Conservation (phyloP, 2,888 invertebrate species). For the Cylloceria caligata region DNA sequence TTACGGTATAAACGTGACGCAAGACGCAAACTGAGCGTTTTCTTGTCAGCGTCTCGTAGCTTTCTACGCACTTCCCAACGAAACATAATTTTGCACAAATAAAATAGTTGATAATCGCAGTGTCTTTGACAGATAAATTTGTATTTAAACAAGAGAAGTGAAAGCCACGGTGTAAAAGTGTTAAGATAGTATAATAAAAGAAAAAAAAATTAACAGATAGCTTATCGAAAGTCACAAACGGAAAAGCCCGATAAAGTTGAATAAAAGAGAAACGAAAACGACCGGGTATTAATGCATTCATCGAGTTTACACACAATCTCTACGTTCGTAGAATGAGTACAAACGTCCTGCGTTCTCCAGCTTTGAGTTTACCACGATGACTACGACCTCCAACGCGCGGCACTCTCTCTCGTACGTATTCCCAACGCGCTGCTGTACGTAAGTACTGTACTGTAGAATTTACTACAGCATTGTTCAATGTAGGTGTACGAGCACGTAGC, state of each 20-base stretch:
- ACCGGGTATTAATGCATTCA: not conserved
- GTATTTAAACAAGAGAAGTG: not conserved
- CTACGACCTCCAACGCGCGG: not conserved
- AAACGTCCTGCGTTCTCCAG: not conserved
- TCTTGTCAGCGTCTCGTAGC: not conserved
- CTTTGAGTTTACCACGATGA: not conserved
- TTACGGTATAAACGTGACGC: not conserved
- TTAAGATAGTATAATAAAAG: not conserved
- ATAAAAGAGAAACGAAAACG: not conserved
- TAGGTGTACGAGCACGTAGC: not conserved
- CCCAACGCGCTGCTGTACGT: not conserved
- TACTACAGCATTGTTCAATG: not conserved
- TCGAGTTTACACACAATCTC: not conserved
- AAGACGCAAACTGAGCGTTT: not conserved
- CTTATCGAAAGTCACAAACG: no score
- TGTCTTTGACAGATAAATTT: no score
- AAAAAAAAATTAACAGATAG: no score
- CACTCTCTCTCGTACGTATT: not conserved
- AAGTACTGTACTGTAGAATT: slow-evolving; percentile 4
- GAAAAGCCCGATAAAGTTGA: not conserved
- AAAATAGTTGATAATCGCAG: no score
- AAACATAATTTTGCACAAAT: no score
- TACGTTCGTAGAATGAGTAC: not conserved
- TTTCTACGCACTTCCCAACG: no score
- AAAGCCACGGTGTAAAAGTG: not conserved